Percentiles rank a stretch among this genome's conserved stretches.
Conservation (phyloP, 1,140 invertebrate species). For the Caenorhabditis latens region DNA sequence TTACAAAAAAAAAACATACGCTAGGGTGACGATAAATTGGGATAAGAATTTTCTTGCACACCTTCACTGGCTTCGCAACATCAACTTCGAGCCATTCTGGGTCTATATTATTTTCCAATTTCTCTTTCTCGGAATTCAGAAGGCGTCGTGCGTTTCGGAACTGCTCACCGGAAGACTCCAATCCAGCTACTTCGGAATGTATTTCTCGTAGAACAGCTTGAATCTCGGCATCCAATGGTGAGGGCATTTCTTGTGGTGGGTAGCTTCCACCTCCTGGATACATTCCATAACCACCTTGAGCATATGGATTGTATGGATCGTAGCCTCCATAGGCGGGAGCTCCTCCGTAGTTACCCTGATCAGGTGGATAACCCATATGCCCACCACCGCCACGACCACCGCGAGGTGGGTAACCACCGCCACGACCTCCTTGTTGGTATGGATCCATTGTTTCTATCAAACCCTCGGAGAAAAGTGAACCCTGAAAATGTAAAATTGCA, state of each 20-base stretch:
- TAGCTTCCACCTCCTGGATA: slow-evolving; percentile 29
- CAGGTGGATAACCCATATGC: slow-evolving; percentile 29
- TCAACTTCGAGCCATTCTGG: slow-evolving; percentile 70
- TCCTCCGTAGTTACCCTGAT: background rate
- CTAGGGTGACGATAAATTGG: slow-evolving; percentile 67
- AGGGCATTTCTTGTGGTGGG: slow-evolving; percentile 45
- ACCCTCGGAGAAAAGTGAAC: background rate
- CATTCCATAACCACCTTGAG: slow-evolving; percentile 32
- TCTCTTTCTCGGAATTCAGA: slow-evolving; percentile 61
- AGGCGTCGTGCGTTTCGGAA: slow-evolving; percentile 67
- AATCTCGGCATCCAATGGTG: slow-evolving; percentile 67
- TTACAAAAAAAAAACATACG: slow-evolving; percentile 36
- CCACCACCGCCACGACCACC: slow-evolving; percentile 31
- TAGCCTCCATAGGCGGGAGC: slow-evolving; percentile 45
- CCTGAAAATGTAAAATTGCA: background rate
- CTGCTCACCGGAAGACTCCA: slow-evolving; percentile 66
- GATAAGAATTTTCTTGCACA: slow-evolving; percentile 68
- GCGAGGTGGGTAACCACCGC: slow-evolving; percentile 4
- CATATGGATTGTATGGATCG: slow-evolving; percentile 56
- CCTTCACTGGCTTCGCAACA: slow-evolving; percentile 66
- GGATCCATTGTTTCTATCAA: slow-evolving; percentile 5
- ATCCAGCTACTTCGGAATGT: slow-evolving; percentile 58
- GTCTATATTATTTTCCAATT: slow-evolving; percentile 67
- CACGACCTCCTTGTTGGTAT: slow-evolving; percentile 45
- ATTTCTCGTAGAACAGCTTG: slow-evolving; percentile 67